phyloP scores from a whole-genome alignment of 2,888 invertebrate genomes.

The Drosophila ezoana region DNA sequence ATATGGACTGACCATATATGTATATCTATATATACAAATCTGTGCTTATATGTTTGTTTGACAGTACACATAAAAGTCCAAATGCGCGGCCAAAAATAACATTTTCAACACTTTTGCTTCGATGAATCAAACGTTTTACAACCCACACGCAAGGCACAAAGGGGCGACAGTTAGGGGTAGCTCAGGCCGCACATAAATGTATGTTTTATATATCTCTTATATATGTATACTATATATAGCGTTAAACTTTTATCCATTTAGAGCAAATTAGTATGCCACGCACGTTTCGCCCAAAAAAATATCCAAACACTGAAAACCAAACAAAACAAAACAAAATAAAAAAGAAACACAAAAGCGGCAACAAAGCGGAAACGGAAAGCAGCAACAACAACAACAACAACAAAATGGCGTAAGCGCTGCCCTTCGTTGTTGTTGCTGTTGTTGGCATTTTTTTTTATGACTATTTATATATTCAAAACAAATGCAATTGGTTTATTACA shows the following conservation, averaged over 20 bases:
- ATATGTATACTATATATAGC: slow-evolving; percentile 4
- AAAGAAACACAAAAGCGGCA: slow-evolving; percentile 33
- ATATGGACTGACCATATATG: slow-evolving; percentile 53
- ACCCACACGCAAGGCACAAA: slow-evolving; percentile 15
- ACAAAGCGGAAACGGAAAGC: slow-evolving; percentile 56
- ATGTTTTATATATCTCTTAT: slow-evolving; percentile 1
- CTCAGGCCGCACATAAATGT: slow-evolving; percentile 10
- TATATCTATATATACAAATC: slow-evolving; percentile 1
- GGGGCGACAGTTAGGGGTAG: slow-evolving; percentile 2
- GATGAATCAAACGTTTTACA: slow-evolving; percentile 69
- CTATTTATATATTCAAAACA: slow-evolving; percentile 83
- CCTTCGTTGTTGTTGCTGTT: slow-evolving; percentile 20
- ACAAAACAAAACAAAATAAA: slow-evolving; percentile 29
- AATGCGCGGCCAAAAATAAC: slow-evolving; percentile 78
- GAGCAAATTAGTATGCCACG: slow-evolving; percentile 76
- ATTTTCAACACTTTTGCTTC: slow-evolving; percentile 80
- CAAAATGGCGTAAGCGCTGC: slow-evolving; percentile 55
- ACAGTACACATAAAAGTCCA: slow-evolving; percentile 72
- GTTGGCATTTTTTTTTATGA: slow-evolving; percentile 59
- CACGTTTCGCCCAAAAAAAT: slow-evolving; percentile 58
- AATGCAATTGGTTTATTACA: slow-evolving; percentile 83
- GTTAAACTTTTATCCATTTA: slow-evolving; percentile 57
- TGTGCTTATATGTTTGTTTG: slow-evolving; percentile 13
- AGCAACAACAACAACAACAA: slow-evolving; percentile 21
- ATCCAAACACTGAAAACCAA: slow-evolving; percentile 36